These are phyloP conservation scores for Agrotis clavis DNA, from an alignment of 2,888 invertebrate genomes.

Conservation along the genomic window DNA sequence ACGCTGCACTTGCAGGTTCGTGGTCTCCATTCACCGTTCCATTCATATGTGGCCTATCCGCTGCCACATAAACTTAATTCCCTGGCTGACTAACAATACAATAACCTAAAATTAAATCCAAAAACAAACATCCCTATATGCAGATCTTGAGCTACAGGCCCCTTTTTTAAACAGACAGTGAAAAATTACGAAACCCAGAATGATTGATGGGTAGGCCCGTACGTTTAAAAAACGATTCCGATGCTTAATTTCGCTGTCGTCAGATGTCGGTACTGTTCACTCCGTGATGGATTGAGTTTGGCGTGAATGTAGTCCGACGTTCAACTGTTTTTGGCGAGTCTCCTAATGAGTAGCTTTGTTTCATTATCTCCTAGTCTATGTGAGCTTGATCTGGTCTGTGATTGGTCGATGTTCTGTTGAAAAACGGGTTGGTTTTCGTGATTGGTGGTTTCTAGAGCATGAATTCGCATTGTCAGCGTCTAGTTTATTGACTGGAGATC, in stretches of 20 bases:
- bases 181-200: conserved; percentile 83
- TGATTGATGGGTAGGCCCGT: conserved; percentile 83
- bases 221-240: conserved; percentile 86
- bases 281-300: conserved; percentile 80
- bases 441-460: neutral
- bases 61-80: too few species aligned
- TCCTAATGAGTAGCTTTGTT: conserved; percentile 33
- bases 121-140: conserved; percentile 35
- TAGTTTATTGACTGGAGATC: too few species aligned
- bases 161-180: conserved; percentile 80
- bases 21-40: too few species aligned
- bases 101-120: neutral
- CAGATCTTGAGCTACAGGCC: conserved; percentile 60
- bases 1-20: too few species aligned
- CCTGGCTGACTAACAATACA: too few species aligned
- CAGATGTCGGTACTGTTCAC: conserved; percentile 76
- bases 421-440: neutral
- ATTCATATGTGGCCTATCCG: too few species aligned
- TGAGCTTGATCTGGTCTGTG: neutral
- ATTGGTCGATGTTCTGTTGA: neutral
- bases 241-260: conserved; percentile 87
- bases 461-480: neutral
- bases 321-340: conserved; percentile 28
- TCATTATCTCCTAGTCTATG: conserved; percentile 7
- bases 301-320: conserved; percentile 58